Conservation (phyloP, 2,888 invertebrate genomes). For the Xestoiulus laeticollis region DNA sequence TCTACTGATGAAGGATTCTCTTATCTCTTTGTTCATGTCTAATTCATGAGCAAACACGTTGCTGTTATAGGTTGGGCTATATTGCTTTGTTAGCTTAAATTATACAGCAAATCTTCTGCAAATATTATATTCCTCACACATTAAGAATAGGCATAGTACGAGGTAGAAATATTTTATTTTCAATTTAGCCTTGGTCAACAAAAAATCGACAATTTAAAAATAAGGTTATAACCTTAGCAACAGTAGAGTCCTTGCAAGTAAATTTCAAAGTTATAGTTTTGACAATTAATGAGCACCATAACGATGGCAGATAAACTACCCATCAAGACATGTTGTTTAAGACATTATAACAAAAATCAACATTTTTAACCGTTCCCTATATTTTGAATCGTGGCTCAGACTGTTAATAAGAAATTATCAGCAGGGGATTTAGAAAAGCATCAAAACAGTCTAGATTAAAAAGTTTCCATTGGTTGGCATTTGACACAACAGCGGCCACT, state of each 20-base stretch:
- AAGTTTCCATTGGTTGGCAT: constrained; percentile 22
- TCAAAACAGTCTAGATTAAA: constrained; percentile 28
- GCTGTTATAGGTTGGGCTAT: neutral
- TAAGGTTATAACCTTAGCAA: neutral
- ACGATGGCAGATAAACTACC: neutral
- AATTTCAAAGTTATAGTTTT: neutral
- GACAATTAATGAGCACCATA: neutral
- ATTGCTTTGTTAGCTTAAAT: neutral
- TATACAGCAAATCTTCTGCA: neutral
- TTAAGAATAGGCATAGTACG: neutral
- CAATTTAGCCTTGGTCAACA: neutral
- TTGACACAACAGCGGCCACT: neutral
- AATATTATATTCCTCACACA: neutral
- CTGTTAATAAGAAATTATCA: neutral
- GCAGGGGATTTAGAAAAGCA: neutral
- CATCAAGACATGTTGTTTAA: neutral
- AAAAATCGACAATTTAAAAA: neutral
- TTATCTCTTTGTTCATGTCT: neutral
- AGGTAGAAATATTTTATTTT: neutral
- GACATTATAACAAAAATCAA: neutral
- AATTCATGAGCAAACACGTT: neutral
- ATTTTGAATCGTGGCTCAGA: neutral
- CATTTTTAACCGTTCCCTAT: neutral
- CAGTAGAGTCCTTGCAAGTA: neutral
- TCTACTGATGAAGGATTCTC: neutral